Evolutionary conservation across 2,797 vertebrate species (phyloP).

Genomic region (Cossypha polioptera): DNA sequence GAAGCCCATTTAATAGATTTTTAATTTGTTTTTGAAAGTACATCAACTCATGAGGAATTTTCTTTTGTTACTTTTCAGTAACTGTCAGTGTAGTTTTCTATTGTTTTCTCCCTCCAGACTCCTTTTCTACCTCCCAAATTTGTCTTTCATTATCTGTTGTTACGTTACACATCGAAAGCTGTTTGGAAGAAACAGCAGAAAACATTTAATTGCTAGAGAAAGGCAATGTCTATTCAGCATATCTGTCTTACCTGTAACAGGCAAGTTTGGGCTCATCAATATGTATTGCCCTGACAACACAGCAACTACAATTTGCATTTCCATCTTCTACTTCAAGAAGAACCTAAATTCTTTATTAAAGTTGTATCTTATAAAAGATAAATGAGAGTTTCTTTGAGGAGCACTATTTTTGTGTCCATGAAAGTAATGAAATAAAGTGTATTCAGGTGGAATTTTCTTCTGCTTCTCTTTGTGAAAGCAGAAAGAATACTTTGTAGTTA

Average conservation of each 20-base stretch:
- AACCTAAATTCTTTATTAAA: background rate
- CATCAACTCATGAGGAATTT: background rate
- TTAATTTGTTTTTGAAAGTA: background rate
- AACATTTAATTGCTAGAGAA: background rate
- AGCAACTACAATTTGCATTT: background rate
- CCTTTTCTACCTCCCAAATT: background rate
- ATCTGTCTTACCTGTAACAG: background rate
- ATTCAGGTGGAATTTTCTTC: background rate
- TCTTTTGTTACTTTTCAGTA: background rate
- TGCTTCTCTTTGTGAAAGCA: background rate
- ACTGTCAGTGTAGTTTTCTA: background rate
- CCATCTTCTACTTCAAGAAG: background rate
- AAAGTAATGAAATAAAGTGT: background rate
- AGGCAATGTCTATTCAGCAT: background rate
- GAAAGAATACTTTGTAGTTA: background rate
- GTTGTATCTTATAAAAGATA: background rate
- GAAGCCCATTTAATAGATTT: background rate
- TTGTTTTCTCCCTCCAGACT: background rate
- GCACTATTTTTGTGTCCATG: background rate
- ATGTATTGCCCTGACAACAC: background rate
- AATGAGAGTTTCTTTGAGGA: background rate
- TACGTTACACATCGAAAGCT: background rate
- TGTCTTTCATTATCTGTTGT: background rate
- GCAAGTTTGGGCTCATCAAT: background rate
- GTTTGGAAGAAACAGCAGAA: background rate